These are phyloP conservation scores for Heliconius hortense DNA, from an alignment of 2,888 invertebrate species.

Conservation along the genomic window DNA sequence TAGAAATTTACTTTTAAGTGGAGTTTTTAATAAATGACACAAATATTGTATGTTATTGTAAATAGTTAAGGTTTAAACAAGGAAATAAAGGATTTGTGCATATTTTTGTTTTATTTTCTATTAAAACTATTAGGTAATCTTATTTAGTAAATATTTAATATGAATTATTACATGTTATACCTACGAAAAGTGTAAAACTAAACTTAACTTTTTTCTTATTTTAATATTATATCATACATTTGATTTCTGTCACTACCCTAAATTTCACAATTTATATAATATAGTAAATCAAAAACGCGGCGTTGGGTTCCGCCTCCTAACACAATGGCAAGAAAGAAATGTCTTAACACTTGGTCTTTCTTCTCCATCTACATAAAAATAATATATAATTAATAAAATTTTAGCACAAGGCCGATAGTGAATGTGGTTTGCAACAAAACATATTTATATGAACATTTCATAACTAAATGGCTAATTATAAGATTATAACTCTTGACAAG, in stretches of 20 bases:
- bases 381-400: background rate
- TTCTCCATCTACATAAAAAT: background rate
- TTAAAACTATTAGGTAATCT: background rate
- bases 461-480: background rate
- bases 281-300: background rate
- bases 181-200: no score
- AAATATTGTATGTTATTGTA: slow-evolving; percentile 49
- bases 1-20: slow-evolving; percentile 33
- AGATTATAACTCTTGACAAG: background rate
- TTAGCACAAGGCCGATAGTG: slow-evolving; percentile 8
- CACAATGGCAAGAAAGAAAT: background rate
- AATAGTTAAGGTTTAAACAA: slow-evolving; percentile 48
- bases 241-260: no score
- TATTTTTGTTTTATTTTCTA: slow-evolving; percentile 29
- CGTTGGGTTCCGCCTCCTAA: background rate
- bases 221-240: background rate
- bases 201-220: background rate
- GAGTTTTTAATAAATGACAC: slow-evolving; percentile 48
- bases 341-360: background rate
- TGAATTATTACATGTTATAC: background rate
- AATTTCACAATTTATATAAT: background rate
- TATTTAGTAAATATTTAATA: background rate
- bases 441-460: background rate
- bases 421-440: slow-evolving; percentile 6
- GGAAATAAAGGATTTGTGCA: slow-evolving; percentile 52